Evolutionary conservation across 2,113 vertebrate genomes (phyloP).

Genomic region (Ptyas mucosa): DNA sequence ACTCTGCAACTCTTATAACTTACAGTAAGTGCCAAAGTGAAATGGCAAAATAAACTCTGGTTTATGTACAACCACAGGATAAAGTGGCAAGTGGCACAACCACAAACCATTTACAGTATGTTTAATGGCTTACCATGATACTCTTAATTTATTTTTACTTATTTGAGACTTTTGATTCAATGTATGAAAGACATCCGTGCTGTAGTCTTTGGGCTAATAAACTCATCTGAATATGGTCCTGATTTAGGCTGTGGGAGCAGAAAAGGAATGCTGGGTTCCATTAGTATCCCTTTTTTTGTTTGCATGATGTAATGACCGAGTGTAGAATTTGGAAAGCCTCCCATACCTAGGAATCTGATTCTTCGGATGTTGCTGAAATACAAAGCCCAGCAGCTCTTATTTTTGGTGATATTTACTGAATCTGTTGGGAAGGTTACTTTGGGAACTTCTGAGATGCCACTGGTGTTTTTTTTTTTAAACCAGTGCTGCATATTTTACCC

Average conservation of each 20-base stretch:
- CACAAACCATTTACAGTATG: not conserved
- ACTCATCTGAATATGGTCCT: not conserved
- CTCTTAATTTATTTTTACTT: not conserved
- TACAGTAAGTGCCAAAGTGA: not conserved
- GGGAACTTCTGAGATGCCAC: not conserved
- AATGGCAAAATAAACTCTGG: not conserved
- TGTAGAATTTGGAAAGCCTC: not conserved
- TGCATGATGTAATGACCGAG: not conserved
- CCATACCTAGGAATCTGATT: not conserved
- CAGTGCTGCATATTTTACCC: not conserved
- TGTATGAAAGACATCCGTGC: not conserved
- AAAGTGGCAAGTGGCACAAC: too few relatives aligned
- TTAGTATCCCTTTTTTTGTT: not conserved
- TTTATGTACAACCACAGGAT: not conserved
- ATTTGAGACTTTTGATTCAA: not conserved
- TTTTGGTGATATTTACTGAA: not conserved
- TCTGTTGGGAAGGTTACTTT: not conserved
- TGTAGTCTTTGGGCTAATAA: not conserved
- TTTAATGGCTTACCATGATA: not conserved
- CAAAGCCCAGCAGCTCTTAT: not conserved
- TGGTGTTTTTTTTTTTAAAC: not conserved
- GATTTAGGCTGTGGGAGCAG: not conserved
- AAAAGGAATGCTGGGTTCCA: not conserved
- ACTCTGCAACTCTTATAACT: not conserved
- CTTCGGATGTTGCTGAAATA: not conserved